Evolutionary conservation across 2,113 vertebrate genomes (phyloP), one percentile per base, ranked within the genome.

Genomic region (Reinhardtius hippoglossoides): DNA sequence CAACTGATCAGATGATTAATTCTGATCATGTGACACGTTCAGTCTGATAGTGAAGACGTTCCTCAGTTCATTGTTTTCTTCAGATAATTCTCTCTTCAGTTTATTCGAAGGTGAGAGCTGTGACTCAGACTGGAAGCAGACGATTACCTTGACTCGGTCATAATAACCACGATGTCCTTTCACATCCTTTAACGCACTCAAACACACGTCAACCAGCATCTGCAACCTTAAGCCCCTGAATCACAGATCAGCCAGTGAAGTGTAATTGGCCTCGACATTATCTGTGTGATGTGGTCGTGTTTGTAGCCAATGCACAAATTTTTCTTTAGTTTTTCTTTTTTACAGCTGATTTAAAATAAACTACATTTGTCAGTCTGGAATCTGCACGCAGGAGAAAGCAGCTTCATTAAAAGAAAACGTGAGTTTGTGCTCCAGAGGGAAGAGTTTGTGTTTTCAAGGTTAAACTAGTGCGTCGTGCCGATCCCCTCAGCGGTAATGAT

Each of bases 311-410:
- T 4, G 1, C 16, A 16, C 18, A 15, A 20, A 16, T 21, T 46
- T 62, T 4, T 23, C 7, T 58, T 31, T 9, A 24, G 24, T 5
- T 31, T 31, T 31, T 31, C 5, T 31, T 31, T 59, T 59, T 59
- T 10, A 10, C 4, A 74, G n/a, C 44, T 55, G 52, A 70, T 76
- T 9, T 10, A 50, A 13, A 35, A 20, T 31, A 40, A 9, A 20
- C 12, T 12, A 42, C 40, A 3, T 42, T 2, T 5, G 2, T 14
- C 27, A 66, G 56, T 73, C 65, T 74, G 48, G 26, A 60, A 24
- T 31, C 24, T 64, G 12, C 37, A 50, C 68, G 55, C 80, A 68
- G 35, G 20, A 82, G 40, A 67, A 81, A 81, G 44, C 76, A 18
- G 2, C 58, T 73, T 71, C 46, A 57, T 74, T 66, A 48, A 40